phyloP scores from a whole-genome alignment of 1,140 invertebrate genomes.

The Drosophila chauvacae region DNA sequence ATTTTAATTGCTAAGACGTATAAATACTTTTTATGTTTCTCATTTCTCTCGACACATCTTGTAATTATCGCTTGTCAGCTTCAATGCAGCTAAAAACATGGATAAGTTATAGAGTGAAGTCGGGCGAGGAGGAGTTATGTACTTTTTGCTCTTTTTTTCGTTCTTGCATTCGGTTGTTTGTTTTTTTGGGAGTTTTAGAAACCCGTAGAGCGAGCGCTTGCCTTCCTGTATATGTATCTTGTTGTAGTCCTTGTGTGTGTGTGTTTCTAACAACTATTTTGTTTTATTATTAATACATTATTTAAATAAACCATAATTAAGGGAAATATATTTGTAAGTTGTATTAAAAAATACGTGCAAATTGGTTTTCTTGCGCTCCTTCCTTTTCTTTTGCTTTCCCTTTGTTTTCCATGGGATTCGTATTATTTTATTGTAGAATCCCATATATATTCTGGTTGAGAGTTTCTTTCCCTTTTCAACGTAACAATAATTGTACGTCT shows the following conservation, averaged over 20 bases:
- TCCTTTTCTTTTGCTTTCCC: constrained; percentile 32
- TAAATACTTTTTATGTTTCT: constrained; percentile 75
- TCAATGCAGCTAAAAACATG: constrained; percentile 28
- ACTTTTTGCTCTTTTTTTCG: constrained; percentile 30
- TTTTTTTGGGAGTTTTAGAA: constrained; percentile 63
- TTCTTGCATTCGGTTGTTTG: constrained; percentile 1
- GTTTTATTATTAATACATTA: constrained; percentile 75
- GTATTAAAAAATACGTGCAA: constrained; percentile 67
- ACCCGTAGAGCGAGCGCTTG: constrained; percentile 58
- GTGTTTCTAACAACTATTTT: constrained; percentile 68
- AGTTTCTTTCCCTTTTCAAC: constrained; percentile 38
- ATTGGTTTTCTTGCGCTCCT: constrained; percentile 20
- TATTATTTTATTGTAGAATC: constrained; percentile 23
- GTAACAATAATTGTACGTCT: constrained; percentile 72
- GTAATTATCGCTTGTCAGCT: constrained; percentile 34
- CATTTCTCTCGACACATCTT: constrained; percentile 43
- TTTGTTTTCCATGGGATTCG: constrained; percentile 23
- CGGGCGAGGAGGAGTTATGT: constrained; percentile 32
- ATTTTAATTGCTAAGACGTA: constrained; percentile 79
- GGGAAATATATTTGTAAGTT: constrained; percentile 67
- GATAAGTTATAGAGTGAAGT: constrained; percentile 9
- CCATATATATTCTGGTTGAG: constrained; percentile 49
- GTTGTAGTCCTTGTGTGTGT: constrained; percentile 37
- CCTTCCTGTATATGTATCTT: constrained; percentile 51
- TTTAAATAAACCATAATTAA: constrained; percentile 74